These are phyloP conservation scores for Alexandromys fortis DNA, from an alignment of 2,113 vertebrate species.

Conservation along the genomic window DNA sequence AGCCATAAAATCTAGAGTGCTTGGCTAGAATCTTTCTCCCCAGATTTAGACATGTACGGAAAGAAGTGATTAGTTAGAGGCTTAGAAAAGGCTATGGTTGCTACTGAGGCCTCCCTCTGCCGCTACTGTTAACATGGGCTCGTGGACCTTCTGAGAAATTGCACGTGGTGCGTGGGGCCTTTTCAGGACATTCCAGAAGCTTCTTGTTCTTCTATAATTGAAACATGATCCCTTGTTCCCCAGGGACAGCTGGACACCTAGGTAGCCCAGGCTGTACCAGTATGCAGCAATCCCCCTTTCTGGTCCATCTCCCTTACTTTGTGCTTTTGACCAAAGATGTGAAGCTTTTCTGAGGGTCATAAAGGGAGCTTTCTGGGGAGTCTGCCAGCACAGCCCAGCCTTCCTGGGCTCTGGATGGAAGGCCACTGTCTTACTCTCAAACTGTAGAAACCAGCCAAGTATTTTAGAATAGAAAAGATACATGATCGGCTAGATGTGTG, in stretches of 20 bases:
- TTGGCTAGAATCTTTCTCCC: slow-evolving; percentile 34
- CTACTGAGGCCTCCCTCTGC: neutral
- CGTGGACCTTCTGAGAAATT: slow-evolving; percentile 7
- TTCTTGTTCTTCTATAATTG: neutral
- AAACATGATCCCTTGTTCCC: neutral
- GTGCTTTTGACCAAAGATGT: neutral
- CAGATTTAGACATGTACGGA: slow-evolving; percentile 9
- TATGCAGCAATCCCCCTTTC: fast-evolving
- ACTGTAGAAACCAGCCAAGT: neutral
- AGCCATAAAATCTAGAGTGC: slow-evolving; percentile 7
- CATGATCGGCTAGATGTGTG: neutral
- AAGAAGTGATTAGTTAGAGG: neutral
- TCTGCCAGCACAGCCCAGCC: neutral
- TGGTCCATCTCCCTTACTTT: neutral
- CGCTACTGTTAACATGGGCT: neutral
- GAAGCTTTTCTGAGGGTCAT: neutral
- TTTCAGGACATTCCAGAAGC: neutral
- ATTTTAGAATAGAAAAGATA: neutral
- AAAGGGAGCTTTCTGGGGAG: neutral
- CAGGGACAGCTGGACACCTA: neutral
- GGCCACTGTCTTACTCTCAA: neutral
- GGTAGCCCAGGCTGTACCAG: neutral
- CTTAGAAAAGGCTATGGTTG: neutral
- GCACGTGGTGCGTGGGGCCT: neutral
- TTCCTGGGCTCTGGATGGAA: neutral